phyloP scores from a whole-genome alignment of 2,888 invertebrate genomes.

The Hanleya hanleyi region DNA sequence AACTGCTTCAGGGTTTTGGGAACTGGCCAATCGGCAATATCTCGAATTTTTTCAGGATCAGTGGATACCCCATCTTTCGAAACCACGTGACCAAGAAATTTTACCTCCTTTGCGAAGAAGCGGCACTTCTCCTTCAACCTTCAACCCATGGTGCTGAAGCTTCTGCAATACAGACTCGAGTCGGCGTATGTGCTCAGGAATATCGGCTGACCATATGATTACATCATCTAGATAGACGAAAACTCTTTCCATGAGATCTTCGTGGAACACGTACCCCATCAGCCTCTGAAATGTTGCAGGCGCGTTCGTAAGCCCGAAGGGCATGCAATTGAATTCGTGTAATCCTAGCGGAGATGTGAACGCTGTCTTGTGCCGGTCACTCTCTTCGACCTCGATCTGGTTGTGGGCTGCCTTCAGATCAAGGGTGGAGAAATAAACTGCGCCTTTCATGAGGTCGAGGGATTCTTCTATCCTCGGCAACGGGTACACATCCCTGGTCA shows the following conservation, averaged over 20 bases:
- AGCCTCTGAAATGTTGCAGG: constrained; percentile 34
- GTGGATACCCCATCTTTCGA: background rate
- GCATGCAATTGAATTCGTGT: constrained; percentile 34
- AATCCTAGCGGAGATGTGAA: too few relatives aligned
- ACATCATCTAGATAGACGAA: background rate
- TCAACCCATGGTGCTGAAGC: background rate
- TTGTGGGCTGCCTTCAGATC: too few relatives aligned
- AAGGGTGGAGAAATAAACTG: constrained; percentile 21
- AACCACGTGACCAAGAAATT: background rate
- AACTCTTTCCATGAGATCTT: background rate
- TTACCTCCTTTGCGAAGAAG: background rate
- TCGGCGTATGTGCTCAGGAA: background rate
- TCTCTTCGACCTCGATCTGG: too few relatives aligned
- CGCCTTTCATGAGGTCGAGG: constrained; percentile 21
- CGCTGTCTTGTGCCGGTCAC: too few relatives aligned
- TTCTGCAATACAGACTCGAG: background rate
- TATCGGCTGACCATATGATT: background rate
- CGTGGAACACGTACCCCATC: constrained; percentile 6
- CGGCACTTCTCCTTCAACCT: background rate
- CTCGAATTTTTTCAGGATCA: background rate
- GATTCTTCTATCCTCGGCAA: constrained; percentile 17
- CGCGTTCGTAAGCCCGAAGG: constrained; percentile 29
- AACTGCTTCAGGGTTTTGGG: background rate
- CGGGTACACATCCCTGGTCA: constrained; percentile 1
- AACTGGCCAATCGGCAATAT: background rate